Evolutionary conservation across 2,797 vertebrate genomes (phyloP).

Genomic region (Rhinichthys osculus): DNA sequence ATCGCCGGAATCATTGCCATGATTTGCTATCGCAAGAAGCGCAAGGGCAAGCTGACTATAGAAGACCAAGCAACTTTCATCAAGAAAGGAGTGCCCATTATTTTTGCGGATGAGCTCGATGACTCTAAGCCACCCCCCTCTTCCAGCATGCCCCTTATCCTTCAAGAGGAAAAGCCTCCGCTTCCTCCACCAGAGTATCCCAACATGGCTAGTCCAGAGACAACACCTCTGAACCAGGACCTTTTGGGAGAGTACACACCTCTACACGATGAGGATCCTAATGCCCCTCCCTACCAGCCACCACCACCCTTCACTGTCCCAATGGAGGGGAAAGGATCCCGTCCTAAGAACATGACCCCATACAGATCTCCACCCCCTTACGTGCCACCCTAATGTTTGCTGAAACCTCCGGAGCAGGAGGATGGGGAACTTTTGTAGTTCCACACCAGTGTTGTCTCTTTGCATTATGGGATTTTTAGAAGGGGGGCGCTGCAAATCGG

Average conservation of each 20-base stretch:
- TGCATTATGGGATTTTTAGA: slow-evolving; percentile 70
- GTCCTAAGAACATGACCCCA: slow-evolving; percentile 98
- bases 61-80: slow-evolving; percentile 99
- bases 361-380: slow-evolving; percentile 98
- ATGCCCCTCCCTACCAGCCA: slow-evolving; percentile 96
- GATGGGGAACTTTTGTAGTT: slow-evolving; percentile 81
- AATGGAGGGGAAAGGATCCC: slow-evolving; percentile 97
- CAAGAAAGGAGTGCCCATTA: slow-evolving; percentile 97
- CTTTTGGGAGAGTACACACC: slow-evolving; percentile 92
- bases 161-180: slow-evolving; percentile 96
- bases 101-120: slow-evolving; percentile 95
- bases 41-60: slow-evolving; percentile 95
- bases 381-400: slow-evolving; percentile 91
- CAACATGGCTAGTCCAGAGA: slow-evolving; percentile 91
- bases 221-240: slow-evolving; percentile 94
- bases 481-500: slow-evolving; percentile 70
- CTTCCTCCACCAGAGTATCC: slow-evolving; percentile 96
- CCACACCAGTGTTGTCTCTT: slow-evolving; percentile 83
- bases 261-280: slow-evolving; percentile 93
- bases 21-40: slow-evolving; percentile 98
- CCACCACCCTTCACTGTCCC: slow-evolving; percentile 96
- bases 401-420: slow-evolving; percentile 67
- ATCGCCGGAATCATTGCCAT: slow-evolving; percentile 95
- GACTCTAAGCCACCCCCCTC: slow-evolving; percentile 96
- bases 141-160: slow-evolving; percentile 95